Percentiles rank a stretch among this genome's conserved stretches.
Conservation (phyloP, 2,888 invertebrate species). For the Melinaea marsaeus region DNA sequence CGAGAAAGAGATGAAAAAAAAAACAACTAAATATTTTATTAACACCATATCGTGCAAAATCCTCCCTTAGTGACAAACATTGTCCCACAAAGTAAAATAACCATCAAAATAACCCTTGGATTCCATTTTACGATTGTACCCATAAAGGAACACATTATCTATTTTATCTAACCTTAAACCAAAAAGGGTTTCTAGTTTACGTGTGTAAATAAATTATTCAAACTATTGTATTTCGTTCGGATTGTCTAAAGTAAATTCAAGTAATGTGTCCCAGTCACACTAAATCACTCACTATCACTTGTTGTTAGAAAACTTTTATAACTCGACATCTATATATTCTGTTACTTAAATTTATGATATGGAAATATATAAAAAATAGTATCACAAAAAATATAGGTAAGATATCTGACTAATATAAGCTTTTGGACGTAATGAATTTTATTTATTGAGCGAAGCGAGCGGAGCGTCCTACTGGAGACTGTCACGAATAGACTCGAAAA, state of each 20-base stretch:
- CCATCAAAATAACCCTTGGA: slow-evolving; percentile 52
- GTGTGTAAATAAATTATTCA: slow-evolving; percentile 72
- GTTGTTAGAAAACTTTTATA: slow-evolving; percentile 56
- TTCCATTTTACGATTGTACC: slow-evolving; percentile 62
- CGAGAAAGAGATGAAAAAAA: too few relatives aligned
- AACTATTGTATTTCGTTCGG: slow-evolving; percentile 56
- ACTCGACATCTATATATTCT: slow-evolving; percentile 50
- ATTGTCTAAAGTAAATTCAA: slow-evolving; percentile 67
- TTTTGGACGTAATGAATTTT: too few relatives aligned
- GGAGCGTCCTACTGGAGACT: too few relatives aligned
- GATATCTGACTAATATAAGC: not conserved
- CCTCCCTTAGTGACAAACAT: slow-evolving; percentile 10
- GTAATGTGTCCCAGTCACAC: slow-evolving; percentile 52
- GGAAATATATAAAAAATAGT: slow-evolving; percentile 4
- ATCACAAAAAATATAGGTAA: not conserved
- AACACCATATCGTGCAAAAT: slow-evolving; percentile 1
- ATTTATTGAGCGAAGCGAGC: too few relatives aligned
- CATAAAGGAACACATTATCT: slow-evolving; percentile 71
- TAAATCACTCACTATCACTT: slow-evolving; percentile 68
- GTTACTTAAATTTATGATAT: slow-evolving; percentile 28
- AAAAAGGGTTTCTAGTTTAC: slow-evolving; percentile 65
- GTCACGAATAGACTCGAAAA: too few relatives aligned
- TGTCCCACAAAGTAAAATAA: slow-evolving; percentile 32
- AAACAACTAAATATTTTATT: not conserved
- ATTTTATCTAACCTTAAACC: slow-evolving; percentile 69